Conservation (phyloP, 2,797 vertebrate species). For the Podarcis siculus region DNA sequence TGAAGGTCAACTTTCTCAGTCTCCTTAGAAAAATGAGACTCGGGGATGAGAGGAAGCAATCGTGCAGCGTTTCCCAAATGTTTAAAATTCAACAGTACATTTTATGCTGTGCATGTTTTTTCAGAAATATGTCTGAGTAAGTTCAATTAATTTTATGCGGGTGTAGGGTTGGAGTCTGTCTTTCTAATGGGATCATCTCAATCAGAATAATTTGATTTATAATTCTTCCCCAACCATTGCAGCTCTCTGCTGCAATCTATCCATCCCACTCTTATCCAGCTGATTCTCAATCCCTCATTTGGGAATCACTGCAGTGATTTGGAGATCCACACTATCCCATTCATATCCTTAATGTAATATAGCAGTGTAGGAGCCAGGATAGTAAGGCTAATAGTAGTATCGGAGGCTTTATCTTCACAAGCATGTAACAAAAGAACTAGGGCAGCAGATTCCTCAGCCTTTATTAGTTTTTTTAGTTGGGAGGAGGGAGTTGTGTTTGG, state of each 20-base stretch:
- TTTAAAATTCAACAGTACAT: background rate
- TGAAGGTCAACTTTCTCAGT: background rate
- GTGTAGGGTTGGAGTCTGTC: background rate
- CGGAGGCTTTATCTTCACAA: background rate
- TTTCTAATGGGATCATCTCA: background rate
- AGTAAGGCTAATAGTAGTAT: background rate
- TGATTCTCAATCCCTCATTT: background rate
- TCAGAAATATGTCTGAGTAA: background rate
- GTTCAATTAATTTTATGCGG: background rate
- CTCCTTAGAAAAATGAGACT: conserved; percentile 11
- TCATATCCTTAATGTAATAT: background rate
- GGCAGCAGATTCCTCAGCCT: background rate
- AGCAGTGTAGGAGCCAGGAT: background rate
- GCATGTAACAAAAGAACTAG: background rate
- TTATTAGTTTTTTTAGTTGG: background rate
- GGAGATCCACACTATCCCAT: background rate
- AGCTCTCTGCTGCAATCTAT: background rate
- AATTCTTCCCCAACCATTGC: background rate
- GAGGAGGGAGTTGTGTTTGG: background rate
- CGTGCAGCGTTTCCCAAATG: background rate
- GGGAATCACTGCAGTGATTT: background rate
- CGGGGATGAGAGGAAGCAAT: background rate
- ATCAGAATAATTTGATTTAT: background rate
- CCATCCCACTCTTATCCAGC: too few relatives aligned
- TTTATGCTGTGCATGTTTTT: background rate